Conservation (phyloP, 1,140 invertebrate genomes). For the Heliconius hermathena region DNA sequence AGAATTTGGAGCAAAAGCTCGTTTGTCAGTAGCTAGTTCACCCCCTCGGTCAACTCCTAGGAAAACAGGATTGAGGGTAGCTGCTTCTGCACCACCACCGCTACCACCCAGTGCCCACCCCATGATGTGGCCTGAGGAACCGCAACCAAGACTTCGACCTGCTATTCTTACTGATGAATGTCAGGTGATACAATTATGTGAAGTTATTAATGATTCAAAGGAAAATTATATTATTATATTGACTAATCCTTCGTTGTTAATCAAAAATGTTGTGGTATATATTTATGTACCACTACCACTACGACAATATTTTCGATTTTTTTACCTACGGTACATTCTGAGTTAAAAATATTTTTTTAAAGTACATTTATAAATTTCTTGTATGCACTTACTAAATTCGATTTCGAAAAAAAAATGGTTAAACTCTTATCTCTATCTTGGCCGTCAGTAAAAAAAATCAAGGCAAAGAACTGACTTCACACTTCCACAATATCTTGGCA, state of each 20-base stretch:
- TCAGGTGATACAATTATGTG: conserved; percentile 47
- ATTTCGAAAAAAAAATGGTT: no score
- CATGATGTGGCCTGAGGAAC: conserved; percentile 64
- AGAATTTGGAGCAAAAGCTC: conserved; percentile 54
- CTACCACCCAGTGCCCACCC: conserved; percentile 59
- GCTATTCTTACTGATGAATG: conserved; percentile 63
- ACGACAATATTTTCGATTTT: no score
- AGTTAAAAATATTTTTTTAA: no score
- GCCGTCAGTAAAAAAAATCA: no score
- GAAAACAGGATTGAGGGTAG: conserved; percentile 48
- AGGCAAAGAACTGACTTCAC: not conserved
- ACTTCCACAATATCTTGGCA: not conserved
- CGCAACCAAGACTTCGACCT: conserved; percentile 52
- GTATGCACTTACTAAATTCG: no score
- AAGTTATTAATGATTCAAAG: not conserved
- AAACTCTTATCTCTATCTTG: no score
- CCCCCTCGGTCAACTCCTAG: conserved; percentile 17
- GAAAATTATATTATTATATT: not conserved
- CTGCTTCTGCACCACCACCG: conserved; percentile 57
- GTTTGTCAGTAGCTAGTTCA: conserved; percentile 16
- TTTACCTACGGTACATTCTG: no score
- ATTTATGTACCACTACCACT: no score
- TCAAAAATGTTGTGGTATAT: no score
- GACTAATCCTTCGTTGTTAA: no score
- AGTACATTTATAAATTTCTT: no score